Conservation (phyloP, 2,113 vertebrate species). For the Ariopsis seemanni region DNA sequence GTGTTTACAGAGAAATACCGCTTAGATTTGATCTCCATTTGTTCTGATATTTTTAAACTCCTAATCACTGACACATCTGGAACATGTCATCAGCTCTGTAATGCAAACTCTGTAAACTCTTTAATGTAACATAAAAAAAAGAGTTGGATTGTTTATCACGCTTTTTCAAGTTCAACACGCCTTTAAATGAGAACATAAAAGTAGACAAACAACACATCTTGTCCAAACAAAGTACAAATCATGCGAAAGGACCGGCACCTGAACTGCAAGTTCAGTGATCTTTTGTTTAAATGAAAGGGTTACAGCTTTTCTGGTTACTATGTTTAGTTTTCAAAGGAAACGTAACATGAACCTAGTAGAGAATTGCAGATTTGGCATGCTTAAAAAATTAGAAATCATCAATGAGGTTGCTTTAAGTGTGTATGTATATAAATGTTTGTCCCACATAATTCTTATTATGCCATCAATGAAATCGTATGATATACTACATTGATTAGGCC, state of each 20-base stretch:
- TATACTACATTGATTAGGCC: neutral
- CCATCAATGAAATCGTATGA: neutral
- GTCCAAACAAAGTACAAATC: neutral
- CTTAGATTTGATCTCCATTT: neutral
- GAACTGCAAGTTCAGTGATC: neutral
- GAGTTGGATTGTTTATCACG: neutral
- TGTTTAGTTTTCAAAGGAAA: neutral
- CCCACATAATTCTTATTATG: neutral
- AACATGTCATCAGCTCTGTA: neutral
- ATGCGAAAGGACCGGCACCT: neutral
- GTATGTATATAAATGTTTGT: neutral
- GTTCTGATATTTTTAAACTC: neutral
- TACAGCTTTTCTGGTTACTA: neutral
- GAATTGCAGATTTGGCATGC: neutral
- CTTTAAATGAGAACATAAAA: neutral
- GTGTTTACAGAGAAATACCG: neutral
- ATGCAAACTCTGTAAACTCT: neutral
- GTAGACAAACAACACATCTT: neutral
- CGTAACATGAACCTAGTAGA: neutral
- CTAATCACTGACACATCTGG: neutral
- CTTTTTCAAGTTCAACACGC: neutral
- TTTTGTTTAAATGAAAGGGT: neutral
- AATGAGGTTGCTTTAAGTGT: neutral
- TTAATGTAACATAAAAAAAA: neutral
- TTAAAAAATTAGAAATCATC: neutral